A percentile compares a stretch with the other conserved stretches of the same genome.
Conservation (phyloP, 2,888 invertebrate genomes). For the Calliopum simillimum region DNA sequence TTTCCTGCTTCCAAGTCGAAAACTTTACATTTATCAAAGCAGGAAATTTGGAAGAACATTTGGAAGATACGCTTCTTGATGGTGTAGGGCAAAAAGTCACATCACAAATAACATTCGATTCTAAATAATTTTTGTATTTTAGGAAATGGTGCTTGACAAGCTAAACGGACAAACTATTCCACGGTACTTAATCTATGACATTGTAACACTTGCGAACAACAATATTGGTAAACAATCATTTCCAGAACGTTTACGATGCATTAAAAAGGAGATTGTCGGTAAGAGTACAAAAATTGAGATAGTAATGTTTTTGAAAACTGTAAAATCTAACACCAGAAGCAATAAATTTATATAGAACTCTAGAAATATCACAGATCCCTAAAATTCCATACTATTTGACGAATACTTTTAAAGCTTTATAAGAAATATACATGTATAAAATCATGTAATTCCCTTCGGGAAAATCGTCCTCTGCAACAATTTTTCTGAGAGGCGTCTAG, state of each 20-base stretch:
- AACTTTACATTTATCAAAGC: slow-evolving; percentile 83
- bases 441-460: too few species aligned
- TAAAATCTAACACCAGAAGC: neutral
- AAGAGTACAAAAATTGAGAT: slow-evolving; percentile 44
- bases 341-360: too few species aligned
- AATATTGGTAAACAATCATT: slow-evolving; percentile 82
- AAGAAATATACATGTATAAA: too few species aligned
- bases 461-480: too few species aligned
- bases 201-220: slow-evolving; percentile 82
- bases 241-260: slow-evolving; percentile 80
- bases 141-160: slow-evolving; percentile 98
- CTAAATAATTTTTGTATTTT: slow-evolving; percentile 41
- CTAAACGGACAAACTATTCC: slow-evolving; percentile 81
- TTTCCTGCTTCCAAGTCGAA: slow-evolving; percentile 88
- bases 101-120: neutral
- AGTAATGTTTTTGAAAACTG: neutral
- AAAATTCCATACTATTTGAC: too few species aligned
- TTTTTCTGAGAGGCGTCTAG: too few species aligned
- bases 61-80: slow-evolving; percentile 88
- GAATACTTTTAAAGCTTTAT: too few species aligned
- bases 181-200: slow-evolving; percentile 94
- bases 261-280: slow-evolving; percentile 80
- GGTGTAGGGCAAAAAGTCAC: slow-evolving; percentile 75
- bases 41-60: slow-evolving; percentile 77
- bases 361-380: too few species aligned